These are phyloP conservation scores for Toxostoma redivivum DNA, from an alignment of 2,113 vertebrate species.

Conservation along the genomic window DNA sequence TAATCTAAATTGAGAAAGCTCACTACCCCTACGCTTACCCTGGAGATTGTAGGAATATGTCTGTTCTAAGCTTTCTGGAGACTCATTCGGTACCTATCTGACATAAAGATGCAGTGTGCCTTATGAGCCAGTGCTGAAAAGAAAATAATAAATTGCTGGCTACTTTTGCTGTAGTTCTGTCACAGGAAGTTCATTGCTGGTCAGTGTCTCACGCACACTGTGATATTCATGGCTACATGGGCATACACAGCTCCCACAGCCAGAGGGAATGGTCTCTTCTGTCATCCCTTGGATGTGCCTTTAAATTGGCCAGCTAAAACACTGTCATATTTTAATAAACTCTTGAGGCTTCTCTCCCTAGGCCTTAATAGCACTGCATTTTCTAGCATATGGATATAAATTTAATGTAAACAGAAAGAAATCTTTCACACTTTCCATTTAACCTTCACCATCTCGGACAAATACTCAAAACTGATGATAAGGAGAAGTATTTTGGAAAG, in stretches of 20 bases:
- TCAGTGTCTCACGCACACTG: neutral
- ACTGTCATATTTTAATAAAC: conserved; percentile 39
- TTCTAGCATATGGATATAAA: neutral
- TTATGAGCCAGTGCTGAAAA: neutral
- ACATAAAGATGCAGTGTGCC: neutral
- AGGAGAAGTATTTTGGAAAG: neutral
- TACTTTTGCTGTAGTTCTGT: neutral
- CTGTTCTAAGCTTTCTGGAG: neutral
- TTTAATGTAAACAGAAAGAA: neutral
- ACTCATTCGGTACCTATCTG: neutral
- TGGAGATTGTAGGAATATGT: neutral
- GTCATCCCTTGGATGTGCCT: neutral
- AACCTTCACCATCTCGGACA: conserved; percentile 35
- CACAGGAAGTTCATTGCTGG: neutral
- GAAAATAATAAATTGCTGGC: neutral
- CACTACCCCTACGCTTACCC: neutral
- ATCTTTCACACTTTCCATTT: neutral
- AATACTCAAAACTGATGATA: neutral
- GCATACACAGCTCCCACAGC: neutral
- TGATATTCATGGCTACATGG: neutral
- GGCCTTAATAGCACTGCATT: neutral
- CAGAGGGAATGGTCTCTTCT: neutral
- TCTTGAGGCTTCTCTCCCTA: neutral
- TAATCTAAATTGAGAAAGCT: conserved; percentile 45
- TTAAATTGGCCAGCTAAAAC: conserved; percentile 31